These are phyloP conservation scores for Acholoe squamosa DNA, from an alignment of 2,888 invertebrate genomes.

Conservation along the genomic window DNA sequence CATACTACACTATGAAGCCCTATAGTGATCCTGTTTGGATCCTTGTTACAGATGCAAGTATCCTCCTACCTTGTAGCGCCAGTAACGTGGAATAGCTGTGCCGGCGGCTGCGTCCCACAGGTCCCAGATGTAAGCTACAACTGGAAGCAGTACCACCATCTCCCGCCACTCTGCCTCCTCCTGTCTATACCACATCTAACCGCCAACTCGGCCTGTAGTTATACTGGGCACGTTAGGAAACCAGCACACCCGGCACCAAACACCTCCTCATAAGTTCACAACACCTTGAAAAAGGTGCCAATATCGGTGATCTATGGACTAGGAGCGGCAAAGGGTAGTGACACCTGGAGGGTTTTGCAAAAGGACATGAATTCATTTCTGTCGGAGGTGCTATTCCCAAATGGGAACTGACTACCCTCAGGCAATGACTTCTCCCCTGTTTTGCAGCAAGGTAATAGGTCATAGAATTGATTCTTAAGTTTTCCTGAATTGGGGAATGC, in stretches of 20 bases:
- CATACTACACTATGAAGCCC: not conserved
- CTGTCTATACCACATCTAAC: not conserved
- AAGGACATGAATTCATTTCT: too few relatives aligned
- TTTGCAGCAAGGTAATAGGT: too few relatives aligned
- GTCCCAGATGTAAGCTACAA: constrained; percentile 56
- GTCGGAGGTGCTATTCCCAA: too few relatives aligned
- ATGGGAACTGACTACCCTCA: too few relatives aligned
- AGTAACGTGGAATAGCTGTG: not conserved
- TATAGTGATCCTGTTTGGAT: not conserved
- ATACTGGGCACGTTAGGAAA: not conserved
- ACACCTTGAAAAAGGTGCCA: not conserved
- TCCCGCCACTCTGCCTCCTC: not conserved
- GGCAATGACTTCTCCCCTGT: too few relatives aligned
- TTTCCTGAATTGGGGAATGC: too few relatives aligned
- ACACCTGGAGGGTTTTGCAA: too few relatives aligned
- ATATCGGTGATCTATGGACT: not conserved
- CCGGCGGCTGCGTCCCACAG: constrained; percentile 33
- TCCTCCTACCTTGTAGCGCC: constrained; percentile 46
- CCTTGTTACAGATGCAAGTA: not conserved
- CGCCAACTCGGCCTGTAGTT: not conserved
- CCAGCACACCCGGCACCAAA: not conserved
- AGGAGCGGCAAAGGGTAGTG: not conserved
- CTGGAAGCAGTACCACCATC: constrained; percentile 47
- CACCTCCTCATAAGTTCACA: not conserved
- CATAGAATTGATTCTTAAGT: too few relatives aligned